phyloP scores from a whole-genome alignment of 2,113 vertebrate genomes.

The Phoenicopterus ruber region DNA sequence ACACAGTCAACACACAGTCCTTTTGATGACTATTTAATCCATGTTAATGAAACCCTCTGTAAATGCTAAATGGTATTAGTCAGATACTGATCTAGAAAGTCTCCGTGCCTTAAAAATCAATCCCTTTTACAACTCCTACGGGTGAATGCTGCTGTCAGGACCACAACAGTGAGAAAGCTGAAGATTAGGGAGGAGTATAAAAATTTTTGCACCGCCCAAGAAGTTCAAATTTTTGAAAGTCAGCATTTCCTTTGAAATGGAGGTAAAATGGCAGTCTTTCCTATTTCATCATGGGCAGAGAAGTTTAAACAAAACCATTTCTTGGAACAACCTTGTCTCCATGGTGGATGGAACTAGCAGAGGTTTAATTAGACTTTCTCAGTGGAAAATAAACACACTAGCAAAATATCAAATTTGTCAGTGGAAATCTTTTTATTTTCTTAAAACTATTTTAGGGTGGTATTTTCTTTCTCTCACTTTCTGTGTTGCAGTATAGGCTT shows the following conservation, averaged over 20 bases:
- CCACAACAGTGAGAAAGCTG: background rate
- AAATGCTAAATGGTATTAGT: background rate
- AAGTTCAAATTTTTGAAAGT: background rate
- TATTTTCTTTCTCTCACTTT: background rate
- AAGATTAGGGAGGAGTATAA: background rate
- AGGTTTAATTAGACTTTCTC: background rate
- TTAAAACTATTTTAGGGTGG: background rate
- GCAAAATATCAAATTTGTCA: background rate
- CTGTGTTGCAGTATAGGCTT: background rate
- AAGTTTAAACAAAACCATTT: background rate
- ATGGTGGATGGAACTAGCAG: background rate
- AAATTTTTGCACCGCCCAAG: background rate
- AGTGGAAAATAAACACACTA: background rate
- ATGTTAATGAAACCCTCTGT: background rate
- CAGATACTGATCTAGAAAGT: background rate
- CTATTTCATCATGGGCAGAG: background rate
- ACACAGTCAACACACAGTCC: background rate
- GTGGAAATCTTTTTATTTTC: background rate
- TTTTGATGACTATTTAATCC: background rate
- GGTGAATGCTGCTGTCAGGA: background rate
- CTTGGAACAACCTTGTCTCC: background rate
- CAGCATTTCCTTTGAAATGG: background rate
- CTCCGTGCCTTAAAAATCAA: background rate
- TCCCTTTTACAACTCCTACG: background rate
- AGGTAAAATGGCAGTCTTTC: background rate